A percentile compares a stretch with the other conserved stretches of the same genome.
These are phyloP conservation scores for Myzus persicae DNA, from an alignment of 1,140 invertebrate species.

Conservation along the genomic window DNA sequence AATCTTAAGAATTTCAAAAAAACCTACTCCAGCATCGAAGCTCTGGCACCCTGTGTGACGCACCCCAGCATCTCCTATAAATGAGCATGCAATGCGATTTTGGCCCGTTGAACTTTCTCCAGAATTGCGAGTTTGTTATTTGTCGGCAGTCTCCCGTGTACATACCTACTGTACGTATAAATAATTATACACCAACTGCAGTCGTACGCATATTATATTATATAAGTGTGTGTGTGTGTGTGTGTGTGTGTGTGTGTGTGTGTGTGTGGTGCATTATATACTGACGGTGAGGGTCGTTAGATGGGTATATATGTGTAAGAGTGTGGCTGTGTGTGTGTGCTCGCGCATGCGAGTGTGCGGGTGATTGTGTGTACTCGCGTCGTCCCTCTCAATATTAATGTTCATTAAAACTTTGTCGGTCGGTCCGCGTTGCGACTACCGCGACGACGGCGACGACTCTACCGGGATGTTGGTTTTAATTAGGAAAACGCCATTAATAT, in stretches of 20 bases:
- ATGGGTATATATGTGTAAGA: neutral
- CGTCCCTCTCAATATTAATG: constrained; percentile 54
- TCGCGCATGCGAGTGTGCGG: neutral
- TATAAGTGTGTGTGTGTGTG: neutral
- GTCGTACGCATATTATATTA: neutral
- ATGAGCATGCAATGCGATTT: neutral
- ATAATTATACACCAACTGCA: neutral
- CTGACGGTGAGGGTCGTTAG: neutral
- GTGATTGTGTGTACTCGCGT: neutral
- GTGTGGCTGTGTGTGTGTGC: neutral
- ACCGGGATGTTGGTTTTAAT: constrained; percentile 49
- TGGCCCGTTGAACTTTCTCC: neutral
- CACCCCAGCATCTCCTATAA: too few species aligned
- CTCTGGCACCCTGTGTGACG: neutral
- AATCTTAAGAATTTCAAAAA: neutral
- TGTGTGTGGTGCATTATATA: neutral
- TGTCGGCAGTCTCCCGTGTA: neutral
- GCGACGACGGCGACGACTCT: neutral
- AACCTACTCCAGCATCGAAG: neutral
- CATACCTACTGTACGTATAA: neutral
- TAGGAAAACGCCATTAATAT: constrained; percentile 54
- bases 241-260: neutral
- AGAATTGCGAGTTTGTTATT: neutral
- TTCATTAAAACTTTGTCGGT: constrained; percentile 55
- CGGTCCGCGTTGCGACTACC: neutral